These are phyloP conservation scores for Troides oblongomaculatus DNA, from an alignment of 2,888 invertebrate genomes.

Conservation along the genomic window DNA sequence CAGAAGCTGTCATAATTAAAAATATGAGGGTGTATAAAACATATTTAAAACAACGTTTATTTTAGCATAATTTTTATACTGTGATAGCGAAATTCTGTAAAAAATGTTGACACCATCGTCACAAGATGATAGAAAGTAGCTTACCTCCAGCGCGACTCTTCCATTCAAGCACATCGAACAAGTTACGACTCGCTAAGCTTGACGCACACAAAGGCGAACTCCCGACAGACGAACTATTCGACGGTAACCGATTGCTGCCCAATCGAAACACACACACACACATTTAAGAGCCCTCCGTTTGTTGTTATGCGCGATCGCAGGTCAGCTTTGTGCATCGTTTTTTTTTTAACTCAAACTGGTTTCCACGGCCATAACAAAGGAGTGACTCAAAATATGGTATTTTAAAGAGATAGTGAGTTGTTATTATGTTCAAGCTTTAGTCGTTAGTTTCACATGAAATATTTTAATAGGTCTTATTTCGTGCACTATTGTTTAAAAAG, in stretches of 20 bases:
- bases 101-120: conserved; percentile 54
- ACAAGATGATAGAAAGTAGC: conserved; percentile 72
- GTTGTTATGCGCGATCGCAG: conserved; percentile 56
- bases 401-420: conserved; percentile 37
- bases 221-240: conserved; percentile 31
- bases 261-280: conserved; percentile 41
- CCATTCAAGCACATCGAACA: conserved; percentile 74
- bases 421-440: conserved; percentile 2
- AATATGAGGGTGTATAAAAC: too few relatives aligned
- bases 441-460: background rate
- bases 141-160: conserved; percentile 74
- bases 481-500: too few relatives aligned
- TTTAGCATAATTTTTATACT: too few relatives aligned
- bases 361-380: conserved; percentile 64
- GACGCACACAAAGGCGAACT: conserved; percentile 49
- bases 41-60: too few relatives aligned
- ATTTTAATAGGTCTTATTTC: too few relatives aligned
- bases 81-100: conserved; percentile 32
- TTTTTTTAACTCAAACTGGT: conserved; percentile 63
- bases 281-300: conserved; percentile 37
- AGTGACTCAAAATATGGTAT: conserved; percentile 61
- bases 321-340: conserved; percentile 64
- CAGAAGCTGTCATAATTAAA: too few relatives aligned
- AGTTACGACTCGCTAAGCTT: conserved; percentile 64
- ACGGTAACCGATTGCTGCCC: conserved; percentile 31